A percentile compares a stretch with the other conserved stretches of the same genome.
Evolutionary conservation across 2,113 vertebrate genomes (phyloP).

Genomic region (Hippopotamus amphibius): DNA sequence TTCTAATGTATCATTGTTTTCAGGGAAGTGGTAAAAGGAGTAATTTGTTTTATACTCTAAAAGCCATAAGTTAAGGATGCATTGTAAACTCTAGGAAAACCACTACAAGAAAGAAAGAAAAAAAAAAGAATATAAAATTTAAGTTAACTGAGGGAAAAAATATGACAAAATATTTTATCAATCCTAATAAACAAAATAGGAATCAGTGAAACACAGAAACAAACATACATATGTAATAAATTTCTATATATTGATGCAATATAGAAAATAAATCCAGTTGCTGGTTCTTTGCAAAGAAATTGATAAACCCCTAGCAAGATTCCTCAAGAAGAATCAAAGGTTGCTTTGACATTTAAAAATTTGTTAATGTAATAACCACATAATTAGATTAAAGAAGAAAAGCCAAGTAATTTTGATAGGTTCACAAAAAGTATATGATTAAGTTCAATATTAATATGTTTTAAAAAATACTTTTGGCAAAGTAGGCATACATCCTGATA

Average conservation of each 20-base stretch:
- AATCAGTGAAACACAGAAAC: conserved; percentile 27
- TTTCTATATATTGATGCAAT: background rate
- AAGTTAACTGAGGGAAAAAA: background rate
- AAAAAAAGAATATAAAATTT: background rate
- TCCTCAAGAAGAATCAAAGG: conserved; percentile 12
- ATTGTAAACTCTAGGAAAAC: background rate
- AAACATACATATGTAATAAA: background rate
- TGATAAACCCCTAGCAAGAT: background rate
- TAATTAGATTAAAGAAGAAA: background rate
- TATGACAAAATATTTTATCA: conserved; percentile 11
- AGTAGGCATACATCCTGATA: background rate
- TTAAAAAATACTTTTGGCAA: background rate
- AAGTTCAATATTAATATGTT: conserved; percentile 9
- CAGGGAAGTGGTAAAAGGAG: background rate
- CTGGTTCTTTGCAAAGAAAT: conserved; percentile 11
- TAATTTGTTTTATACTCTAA: background rate
- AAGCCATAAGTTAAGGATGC: background rate
- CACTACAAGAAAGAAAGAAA: conserved; percentile 24
- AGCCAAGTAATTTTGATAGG: background rate
- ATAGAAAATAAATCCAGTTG: background rate
- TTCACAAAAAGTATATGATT: background rate
- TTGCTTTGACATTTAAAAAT: conserved; percentile 26
- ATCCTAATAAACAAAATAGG: background rate
- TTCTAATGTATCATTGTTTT: background rate
- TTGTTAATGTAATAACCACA: background rate